Evolutionary conservation across 2,888 invertebrate species (phyloP), one percentile per base, ranked within the genome.

Genomic region (Lochmaea crataegi): DNA sequence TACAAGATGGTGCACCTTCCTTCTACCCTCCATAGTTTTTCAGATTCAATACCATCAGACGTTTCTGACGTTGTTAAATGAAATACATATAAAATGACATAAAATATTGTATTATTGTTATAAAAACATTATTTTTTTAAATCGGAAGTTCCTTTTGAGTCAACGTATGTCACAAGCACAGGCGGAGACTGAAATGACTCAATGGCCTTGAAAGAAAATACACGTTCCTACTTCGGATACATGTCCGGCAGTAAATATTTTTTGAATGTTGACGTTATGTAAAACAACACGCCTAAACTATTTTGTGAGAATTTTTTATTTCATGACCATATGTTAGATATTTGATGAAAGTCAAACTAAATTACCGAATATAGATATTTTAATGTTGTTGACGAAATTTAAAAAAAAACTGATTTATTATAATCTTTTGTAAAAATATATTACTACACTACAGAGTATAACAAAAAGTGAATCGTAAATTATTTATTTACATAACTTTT

Each of bases 311-410:
- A 66, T 56, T 66, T 66, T 56, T 18, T 22, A 22, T 56, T 66
- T 66, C 66, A 66, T 38, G 38, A 66, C 66, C 66, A 66, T 56
- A 53, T 66, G 66, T 18, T 41, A 11, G 38, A 60, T 60, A 38
- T 32, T 60, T 9, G 11, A 56, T 56, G 66, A 66, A 66, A 66
- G 66, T 66, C 26, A 16, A 65, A 18, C 18, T 45, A 10, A 22
- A 16, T 38, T 5, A 48, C n/a, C 14, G n/a, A 53, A 53, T 16
- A 48, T 53, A n/a, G n/a, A n/a, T n/a, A 16, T 16, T n/a, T 11
- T n/a, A n/a, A 2, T 7, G n/a, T 16, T 9, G n/a, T 4, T 53
- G 51, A 53, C 51, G 51, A 18, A 53, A 53, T 18, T 53, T 53
- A 9, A n/a, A 2, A 16, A 53, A 53, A 7, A 48, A 10, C 5